phyloP scores from a whole-genome alignment of 1,140 invertebrate genomes.

The Drosophila arawakana region DNA sequence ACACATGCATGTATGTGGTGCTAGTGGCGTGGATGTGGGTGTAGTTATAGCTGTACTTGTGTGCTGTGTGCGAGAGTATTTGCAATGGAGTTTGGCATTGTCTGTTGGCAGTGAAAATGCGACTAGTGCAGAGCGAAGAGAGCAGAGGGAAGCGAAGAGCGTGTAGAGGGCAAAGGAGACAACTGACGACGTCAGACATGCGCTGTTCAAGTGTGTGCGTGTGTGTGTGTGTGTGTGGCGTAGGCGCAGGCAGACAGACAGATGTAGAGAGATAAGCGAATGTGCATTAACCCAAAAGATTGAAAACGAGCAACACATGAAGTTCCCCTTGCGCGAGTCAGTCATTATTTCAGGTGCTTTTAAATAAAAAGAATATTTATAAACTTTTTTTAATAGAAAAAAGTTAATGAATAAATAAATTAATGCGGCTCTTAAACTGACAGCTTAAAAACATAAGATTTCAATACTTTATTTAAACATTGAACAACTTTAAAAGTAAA shows the following conservation, averaged over 20 bases:
- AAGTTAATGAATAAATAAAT: too few species aligned
- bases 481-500: too few species aligned
- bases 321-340: background rate
- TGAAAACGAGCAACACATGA: background rate
- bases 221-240: constrained; percentile 10
- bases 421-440: too few species aligned
- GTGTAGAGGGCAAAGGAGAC: background rate
- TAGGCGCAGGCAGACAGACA: constrained; percentile 27
- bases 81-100: constrained; percentile 71
- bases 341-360: background rate
- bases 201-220: constrained; percentile 40
- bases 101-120: constrained; percentile 82
- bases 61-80: constrained; percentile 31
- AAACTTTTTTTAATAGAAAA: too few species aligned
- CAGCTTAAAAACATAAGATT: too few species aligned
- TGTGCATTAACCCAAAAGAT: background rate
- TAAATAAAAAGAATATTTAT: background rate
- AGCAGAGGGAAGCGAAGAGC: background rate
- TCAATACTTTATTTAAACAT: too few species aligned
- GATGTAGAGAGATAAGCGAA: background rate
- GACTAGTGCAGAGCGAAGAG: constrained; percentile 16
- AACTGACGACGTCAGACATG: constrained; percentile 52
- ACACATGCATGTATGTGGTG: constrained; percentile 25
- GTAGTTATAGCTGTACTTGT: constrained; percentile 27
- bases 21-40: constrained; percentile 33